A percentile compares a stretch with the other conserved stretches of the same genome.
Evolutionary conservation across 2,113 vertebrate species (phyloP).

Genomic region (Malurus elegans): DNA sequence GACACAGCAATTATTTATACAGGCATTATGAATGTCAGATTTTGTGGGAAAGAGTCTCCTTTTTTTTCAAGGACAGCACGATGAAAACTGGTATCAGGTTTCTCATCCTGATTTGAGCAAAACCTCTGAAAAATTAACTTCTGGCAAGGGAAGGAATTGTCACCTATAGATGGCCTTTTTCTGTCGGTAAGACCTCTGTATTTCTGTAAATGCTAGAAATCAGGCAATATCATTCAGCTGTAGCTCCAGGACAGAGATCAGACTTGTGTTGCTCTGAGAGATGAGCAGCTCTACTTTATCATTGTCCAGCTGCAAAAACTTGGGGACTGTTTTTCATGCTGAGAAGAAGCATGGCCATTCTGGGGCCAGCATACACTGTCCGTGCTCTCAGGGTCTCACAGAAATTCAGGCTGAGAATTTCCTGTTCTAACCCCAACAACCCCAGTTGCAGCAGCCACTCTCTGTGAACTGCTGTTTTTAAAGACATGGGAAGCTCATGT

Average conservation of each 20-base stretch:
- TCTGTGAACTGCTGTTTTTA: background rate
- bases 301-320: background rate
- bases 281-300: background rate
- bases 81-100: background rate
- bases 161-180: fast-evolving
- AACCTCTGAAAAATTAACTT: background rate
- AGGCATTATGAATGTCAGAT: background rate
- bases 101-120: background rate
- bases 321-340: background rate
- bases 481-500: background rate
- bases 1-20: background rate
- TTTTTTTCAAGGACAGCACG: background rate
- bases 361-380: fast-evolving
- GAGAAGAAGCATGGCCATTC: background rate
- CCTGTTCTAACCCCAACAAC: background rate
- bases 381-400: background rate
- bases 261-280: background rate
- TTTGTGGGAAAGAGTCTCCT: background rate
- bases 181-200: background rate
- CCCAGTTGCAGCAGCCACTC: background rate
- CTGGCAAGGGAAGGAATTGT: background rate
- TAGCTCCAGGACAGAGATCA: background rate
- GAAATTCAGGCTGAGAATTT: background rate
- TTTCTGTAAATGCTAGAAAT: background rate
- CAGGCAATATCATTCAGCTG: background rate